Evolutionary conservation across 2,888 invertebrate genomes (phyloP).

Genomic region (Notodonta ziczac): DNA sequence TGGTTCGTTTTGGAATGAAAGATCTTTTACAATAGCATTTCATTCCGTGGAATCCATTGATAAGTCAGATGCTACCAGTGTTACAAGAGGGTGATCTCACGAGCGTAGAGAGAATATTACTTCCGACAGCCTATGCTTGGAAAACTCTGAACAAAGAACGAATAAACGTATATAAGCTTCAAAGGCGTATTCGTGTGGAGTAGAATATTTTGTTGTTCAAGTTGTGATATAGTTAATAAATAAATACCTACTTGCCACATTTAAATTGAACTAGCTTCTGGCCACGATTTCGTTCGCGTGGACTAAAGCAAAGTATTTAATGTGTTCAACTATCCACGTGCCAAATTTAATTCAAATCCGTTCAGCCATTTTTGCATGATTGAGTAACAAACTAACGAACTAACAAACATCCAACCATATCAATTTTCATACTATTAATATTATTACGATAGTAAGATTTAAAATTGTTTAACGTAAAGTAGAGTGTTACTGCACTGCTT

Average conservation of each 20-base stretch:
- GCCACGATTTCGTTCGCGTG: too few relatives aligned
- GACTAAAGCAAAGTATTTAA: too few relatives aligned
- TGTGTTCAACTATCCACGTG: too few relatives aligned
- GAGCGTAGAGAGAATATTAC: conserved; percentile 66
- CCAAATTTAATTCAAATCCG: too few relatives aligned
- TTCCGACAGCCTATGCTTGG: conserved; percentile 31
- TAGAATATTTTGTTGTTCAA: background rate
- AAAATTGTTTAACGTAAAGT: background rate
- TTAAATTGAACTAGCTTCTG: too few relatives aligned
- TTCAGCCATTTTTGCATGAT: too few relatives aligned
- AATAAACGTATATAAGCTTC: background rate
- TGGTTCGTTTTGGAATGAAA: conserved; percentile 71
- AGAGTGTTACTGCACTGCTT: background rate
- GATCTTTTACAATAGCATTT: conserved; percentile 79
- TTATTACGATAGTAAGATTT: too few relatives aligned
- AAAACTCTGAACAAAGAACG: conserved; percentile 3
- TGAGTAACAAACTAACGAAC: too few relatives aligned
- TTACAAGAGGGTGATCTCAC: conserved; percentile 78
- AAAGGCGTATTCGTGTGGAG: background rate
- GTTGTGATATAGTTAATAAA: background rate
- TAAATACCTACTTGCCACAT: too few relatives aligned
- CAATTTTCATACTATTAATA: too few relatives aligned
- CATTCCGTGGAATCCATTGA: conserved; percentile 83
- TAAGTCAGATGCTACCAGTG: conserved; percentile 82
- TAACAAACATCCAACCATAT: too few relatives aligned